Evolutionary conservation across 2,888 invertebrate species (phyloP), one percentile per base, ranked within the genome.

Genomic region (Tridacna gigas): DNA sequence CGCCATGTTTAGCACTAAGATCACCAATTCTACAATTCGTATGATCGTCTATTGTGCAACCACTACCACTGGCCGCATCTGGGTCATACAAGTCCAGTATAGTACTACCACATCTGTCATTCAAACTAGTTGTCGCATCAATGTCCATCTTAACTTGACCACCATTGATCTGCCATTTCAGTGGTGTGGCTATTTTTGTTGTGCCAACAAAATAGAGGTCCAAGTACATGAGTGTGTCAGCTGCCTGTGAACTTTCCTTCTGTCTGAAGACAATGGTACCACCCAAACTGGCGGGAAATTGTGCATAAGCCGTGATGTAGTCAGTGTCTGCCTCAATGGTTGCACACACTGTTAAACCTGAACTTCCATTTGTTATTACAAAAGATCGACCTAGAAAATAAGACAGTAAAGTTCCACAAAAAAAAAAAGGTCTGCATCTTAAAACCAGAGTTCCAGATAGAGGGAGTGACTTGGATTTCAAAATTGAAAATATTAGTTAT

Each of bases 191-290:
- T 20, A 73, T 48, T 26, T 65, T 56, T 20, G 83, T 83, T 11
- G 79, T 67, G 18, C 66, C 77, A 20, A 88, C 77, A 66, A 77
- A 85, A 74, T 79, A 90, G 13, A 91, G 79, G 45, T 91, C 82
- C 0, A 83, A 63, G 60, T 84, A 89, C 20, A 92, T 85, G 5
- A 89, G 86, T 4, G 89, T 86, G 28, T 86, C 86, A n/a, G 85
- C 88, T 22, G 80, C 60, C 3, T 73, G 75, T 37, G 73, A 75
- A 15, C 80, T 79, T 12, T 83, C 79, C 22, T 80, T 76, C 61
- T 91, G 90, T 0, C 92, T 82, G 76, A 92, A 91, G n/a, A 89
- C 76, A 20, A 91, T 80, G 0, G 73, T 84, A 11, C 92, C 92
- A 0, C 86, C 91, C 0, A 92, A 73, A 3, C 60, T 76, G 12